Base-by-base conservation (phyloP, 2,113 vertebrate species). In the Corythaeola cristata region DNA sequence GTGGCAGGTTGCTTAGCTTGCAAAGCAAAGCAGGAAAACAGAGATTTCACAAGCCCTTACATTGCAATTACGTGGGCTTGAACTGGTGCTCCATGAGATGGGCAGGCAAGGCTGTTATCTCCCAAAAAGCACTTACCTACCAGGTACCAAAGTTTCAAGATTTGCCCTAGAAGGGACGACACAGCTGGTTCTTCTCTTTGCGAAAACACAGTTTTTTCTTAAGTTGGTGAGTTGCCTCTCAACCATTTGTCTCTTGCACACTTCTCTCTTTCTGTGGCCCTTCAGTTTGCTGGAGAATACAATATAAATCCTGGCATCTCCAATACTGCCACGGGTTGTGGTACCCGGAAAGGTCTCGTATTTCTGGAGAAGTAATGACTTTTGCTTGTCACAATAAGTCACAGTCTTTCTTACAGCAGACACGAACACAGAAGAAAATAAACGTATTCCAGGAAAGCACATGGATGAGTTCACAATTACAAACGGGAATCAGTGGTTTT, bases 381-480 rank as follows among this genome's bases (percentile, higher is more conserved):
- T 73, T 32, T 19, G 33, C 45, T 88, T 86, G 90, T 69, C 82
- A 73, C 53, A 39, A 13, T 28, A 53, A 90, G 85, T 63, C 71
- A 92, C 80, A 79, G 67, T 74, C 85, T 85, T 93, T 69, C 88
- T 92, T 84, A 83, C 13, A 86, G 41, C 67, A 95, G 78, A 58
- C 21, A 62, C 5, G 2, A 78, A 55, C 53, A 83, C 35, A 69
- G 63, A 92, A 93, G 63, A 76, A 92, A 95, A 90, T 27, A 80
- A 81, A 93, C 37, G 66, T 81, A 77, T 81, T 93, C 67, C 83
- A 89, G 83, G 89, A 90, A 90, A 92, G 83, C 79, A 74, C 22
- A 58, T 64, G 27, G n/a, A 50, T 67, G 72, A 88, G 79, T 37
- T 93, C 79, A 91, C 81, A 66, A 64, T 68, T 77, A 59, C 41